Base-by-base conservation (phyloP, 2,113 vertebrate genomes). In the Gobio gobio region DNA sequence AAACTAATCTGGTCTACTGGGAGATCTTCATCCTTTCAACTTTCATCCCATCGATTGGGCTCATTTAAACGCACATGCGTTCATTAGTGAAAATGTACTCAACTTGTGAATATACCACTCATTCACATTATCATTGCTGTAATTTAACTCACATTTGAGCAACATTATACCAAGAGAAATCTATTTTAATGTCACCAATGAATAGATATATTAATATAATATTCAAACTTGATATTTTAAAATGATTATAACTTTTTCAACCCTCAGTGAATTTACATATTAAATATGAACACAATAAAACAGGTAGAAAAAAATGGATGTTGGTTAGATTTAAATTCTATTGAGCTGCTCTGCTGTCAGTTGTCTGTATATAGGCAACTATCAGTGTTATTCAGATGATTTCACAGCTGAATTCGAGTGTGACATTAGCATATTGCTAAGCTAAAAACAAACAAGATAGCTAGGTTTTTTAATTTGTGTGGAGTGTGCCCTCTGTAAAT, bases 1-100 rank as follows among this genome's bases (percentile, higher is more conserved):
- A 70, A 82, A 72, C 66, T 72, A 33, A 81, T 81, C 78, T 81
- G 61, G 16, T 51, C 78, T 81, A 49, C 61, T 66, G 61, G 78
- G 78, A 51, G 20, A 45, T 49, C 43, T 81, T 81, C 59, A 80
- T 80, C 59, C 59, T 70, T 82, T 70, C 79, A 66, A 70, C 61
- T 72, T 43, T 82, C 64, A 82, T 72, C 29, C 29, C 49, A 82
- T 82, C 13, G 80, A 82, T 82, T 82, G 40, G 9, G 61, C 61
- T 5, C 45, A 51, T 66, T 81, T 66, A 81, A 64, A 29, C 10
- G 12, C 14, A 22, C 45, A 66, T 33, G 8, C 16, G 22, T 49
- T 66, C 26, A 81, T 81, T 66, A 81, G 26, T 49, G 78, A 66
- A 66, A 80, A 20, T 63, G 13, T 47, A 24, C 45, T 29, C 58